These are phyloP conservation scores for Ciconia boyciana DNA, from an alignment of 2,113 vertebrate genomes.

Conservation along the genomic window DNA sequence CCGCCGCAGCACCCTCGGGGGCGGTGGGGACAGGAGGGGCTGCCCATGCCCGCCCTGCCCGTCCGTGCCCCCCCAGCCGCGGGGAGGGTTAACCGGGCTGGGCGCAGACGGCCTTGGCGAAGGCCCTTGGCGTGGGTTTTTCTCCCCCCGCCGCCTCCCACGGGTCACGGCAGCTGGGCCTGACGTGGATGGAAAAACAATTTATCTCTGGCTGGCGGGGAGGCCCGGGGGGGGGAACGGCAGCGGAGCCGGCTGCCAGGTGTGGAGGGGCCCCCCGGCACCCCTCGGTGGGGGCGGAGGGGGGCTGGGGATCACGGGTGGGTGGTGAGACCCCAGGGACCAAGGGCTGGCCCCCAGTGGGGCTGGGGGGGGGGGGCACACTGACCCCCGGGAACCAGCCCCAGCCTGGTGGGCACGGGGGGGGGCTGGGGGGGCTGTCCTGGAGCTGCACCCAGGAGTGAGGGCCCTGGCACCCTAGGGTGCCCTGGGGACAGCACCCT, in stretches of 20 bases:
- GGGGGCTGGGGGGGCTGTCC: too few species aligned
- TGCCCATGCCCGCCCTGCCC: not conserved
- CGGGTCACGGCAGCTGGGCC: not conserved
- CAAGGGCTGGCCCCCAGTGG: too few species aligned
- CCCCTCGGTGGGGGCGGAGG: not conserved
- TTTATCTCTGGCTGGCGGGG: not conserved
- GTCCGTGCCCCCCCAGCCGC: too few species aligned
- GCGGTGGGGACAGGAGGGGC: not conserved
- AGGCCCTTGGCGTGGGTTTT: not conserved
- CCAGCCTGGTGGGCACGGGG: not conserved
- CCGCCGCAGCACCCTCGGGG: too few species aligned
- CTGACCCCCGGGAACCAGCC: not conserved
- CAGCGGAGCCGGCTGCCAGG: not conserved
- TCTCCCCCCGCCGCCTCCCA: not conserved
- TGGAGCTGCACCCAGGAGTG: too few species aligned
- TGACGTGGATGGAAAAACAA: constrained; percentile 49
- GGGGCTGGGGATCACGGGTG: not conserved
- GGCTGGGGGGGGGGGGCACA: not conserved
- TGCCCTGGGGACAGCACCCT: too few species aligned
- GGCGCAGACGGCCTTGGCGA: not conserved
- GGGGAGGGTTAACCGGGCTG: not conserved
- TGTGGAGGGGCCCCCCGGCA: not conserved
- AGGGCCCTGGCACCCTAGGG: not conserved
- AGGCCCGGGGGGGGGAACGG: not conserved
- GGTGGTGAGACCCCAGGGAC: not conserved